phyloP scores from a whole-genome alignment of 2,888 invertebrate genomes.

The Papilio elwesi region DNA sequence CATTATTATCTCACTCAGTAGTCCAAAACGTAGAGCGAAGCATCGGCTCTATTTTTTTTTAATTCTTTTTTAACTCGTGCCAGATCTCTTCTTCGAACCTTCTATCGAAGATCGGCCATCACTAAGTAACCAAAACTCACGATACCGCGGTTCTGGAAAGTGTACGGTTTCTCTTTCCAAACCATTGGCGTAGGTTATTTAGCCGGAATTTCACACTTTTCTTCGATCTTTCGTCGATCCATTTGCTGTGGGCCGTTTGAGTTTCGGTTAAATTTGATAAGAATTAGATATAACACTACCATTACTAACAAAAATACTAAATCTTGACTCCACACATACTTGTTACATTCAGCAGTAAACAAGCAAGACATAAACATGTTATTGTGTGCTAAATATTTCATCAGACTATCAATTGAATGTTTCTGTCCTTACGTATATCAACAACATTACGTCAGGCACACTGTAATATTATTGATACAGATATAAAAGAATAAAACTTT shows the following conservation, averaged over 20 bases:
- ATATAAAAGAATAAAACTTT: not conserved
- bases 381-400: conserved; percentile 51
- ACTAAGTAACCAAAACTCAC: no score
- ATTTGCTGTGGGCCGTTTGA: no score
- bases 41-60: no score
- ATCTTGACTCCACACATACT: not conserved
- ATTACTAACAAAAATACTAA: not conserved
- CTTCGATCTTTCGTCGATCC: no score
- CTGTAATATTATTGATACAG: not conserved
- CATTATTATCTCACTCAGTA: conserved; percentile 27
- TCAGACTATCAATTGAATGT: conserved; percentile 45
- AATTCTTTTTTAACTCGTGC: not conserved
- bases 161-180: no score
- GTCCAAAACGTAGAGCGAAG: not conserved
- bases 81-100: no score
- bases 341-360: conserved; percentile 42
- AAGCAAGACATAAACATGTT: conserved; percentile 50
- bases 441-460: conserved; percentile 17
- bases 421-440: conserved; percentile 1
- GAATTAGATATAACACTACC: not conserved
- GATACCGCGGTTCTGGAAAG: no score
- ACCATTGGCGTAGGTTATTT: no score
- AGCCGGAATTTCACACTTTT: no score
- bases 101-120: no score
- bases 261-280: no score